phyloP scores from a whole-genome alignment of 2,888 invertebrate species.

The Micoletzkya japonica region DNA sequence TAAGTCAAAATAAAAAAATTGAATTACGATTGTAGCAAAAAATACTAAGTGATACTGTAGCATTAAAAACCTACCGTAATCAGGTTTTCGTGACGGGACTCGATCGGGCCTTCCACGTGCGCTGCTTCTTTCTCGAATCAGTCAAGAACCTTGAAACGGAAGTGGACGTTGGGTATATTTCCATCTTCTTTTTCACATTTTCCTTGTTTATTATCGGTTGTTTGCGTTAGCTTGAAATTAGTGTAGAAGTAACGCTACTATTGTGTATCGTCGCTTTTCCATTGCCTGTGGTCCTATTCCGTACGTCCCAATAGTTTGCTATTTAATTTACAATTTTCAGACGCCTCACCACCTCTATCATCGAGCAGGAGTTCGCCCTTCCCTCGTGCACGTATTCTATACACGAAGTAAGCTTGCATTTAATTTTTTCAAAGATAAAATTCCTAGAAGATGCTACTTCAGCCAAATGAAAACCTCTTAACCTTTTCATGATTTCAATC shows the following conservation, averaged over 20 bases:
- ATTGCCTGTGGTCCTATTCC: too few relatives aligned
- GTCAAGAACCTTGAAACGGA: constrained; percentile 58
- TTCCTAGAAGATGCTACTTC: background rate
- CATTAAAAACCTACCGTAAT: too few relatives aligned
- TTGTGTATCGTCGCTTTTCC: too few relatives aligned
- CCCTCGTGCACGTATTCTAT: constrained; percentile 61
- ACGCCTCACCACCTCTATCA: constrained; percentile 53
- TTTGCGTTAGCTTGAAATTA: too few relatives aligned
- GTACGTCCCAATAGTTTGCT: background rate
- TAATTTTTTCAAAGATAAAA: background rate
- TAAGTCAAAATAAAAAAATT: too few relatives aligned
- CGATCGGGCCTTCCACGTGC: constrained; percentile 61
- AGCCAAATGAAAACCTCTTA: background rate
- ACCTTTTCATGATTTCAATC: background rate
- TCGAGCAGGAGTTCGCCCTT: constrained; percentile 59
- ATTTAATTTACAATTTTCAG: constrained; percentile 34
- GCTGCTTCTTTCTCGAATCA: constrained; percentile 63
- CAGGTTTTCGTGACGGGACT: constrained; percentile 61
- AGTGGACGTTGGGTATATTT: constrained; percentile 57
- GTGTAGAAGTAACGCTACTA: too few relatives aligned
- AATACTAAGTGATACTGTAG: background rate
- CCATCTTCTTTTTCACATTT: background rate
- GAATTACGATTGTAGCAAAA: background rate
- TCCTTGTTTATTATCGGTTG: background rate
- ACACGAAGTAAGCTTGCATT: constrained; percentile 35